phyloP scores from a whole-genome alignment of 30 jellyfish, hydroid and myxozoan genomes.

The Hydra vulgaris region DNA sequence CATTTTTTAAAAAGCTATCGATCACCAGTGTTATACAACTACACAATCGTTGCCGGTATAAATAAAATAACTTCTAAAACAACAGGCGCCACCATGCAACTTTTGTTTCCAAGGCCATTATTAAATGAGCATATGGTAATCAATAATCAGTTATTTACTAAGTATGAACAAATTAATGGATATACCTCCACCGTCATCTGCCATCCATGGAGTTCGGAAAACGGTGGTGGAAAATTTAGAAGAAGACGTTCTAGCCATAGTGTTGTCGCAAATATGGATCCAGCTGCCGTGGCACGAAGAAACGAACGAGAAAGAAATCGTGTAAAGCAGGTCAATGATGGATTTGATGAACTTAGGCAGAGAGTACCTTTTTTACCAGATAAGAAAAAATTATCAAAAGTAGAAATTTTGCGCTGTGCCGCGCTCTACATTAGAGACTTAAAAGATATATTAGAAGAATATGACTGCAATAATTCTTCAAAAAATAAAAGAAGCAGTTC shows the following conservation, averaged over 20 bases:
- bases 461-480: slow-evolving; percentile 26
- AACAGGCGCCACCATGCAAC: slow-evolving; percentile 17
- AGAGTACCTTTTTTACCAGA: slow-evolving; percentile 80
- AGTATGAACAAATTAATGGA: slow-evolving; percentile 20
- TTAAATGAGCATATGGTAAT: slow-evolving; percentile 3
- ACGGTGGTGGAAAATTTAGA: slow-evolving; percentile 31
- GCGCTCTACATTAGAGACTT: slow-evolving; percentile 68
- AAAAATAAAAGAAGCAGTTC: slow-evolving; percentile 18
- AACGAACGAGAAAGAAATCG: slow-evolving; percentile 93
- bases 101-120: slow-evolving; percentile 21
- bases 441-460: slow-evolving; percentile 52
- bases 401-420: slow-evolving; percentile 80
- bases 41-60: too few species aligned
- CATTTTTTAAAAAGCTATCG: too few species aligned
- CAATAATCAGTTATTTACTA: slow-evolving; percentile 14
- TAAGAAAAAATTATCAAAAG: slow-evolving; percentile 78
- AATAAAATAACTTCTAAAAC: too few species aligned
- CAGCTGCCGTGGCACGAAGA: slow-evolving; percentile 91
- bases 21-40: too few species aligned
- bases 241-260: slow-evolving; percentile 66
- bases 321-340: slow-evolving; percentile 88
- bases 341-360: slow-evolving; percentile 69
- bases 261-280: slow-evolving; percentile 89
- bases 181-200: slow-evolving; percentile 9
- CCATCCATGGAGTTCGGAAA: neutral